These are phyloP conservation scores for Ditula angustiorana DNA, from an alignment of 2,888 invertebrate species.

Conservation along the genomic window DNA sequence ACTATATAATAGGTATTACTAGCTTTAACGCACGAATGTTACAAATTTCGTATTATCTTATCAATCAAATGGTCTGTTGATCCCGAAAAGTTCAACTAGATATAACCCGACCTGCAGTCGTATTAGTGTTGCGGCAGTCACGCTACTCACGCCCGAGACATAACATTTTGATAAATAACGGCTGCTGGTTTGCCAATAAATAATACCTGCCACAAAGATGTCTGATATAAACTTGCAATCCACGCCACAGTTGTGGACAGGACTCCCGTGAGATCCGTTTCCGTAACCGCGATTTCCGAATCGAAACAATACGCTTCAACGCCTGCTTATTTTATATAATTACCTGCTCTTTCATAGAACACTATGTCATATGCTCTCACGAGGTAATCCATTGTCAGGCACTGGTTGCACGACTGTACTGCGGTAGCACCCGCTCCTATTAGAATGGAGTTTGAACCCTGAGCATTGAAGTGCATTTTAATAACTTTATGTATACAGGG, in stretches of 20 bases:
- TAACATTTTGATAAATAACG: constrained; percentile 20
- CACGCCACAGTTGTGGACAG: neutral
- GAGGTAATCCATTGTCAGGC: constrained; percentile 60
- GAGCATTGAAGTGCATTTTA: constrained; percentile 1
- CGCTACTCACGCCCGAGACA: constrained; percentile 18
- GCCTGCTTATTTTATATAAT: constrained; percentile 36
- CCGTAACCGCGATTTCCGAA: neutral
- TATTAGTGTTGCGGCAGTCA: constrained; percentile 13
- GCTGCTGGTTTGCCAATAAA: neutral
- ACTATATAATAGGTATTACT: no score
- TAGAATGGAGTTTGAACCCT: constrained; percentile 23
- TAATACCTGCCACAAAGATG: neutral
- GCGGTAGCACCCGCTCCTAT: neutral
- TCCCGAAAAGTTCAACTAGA: constrained; percentile 15
- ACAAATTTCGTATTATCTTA: neutral
- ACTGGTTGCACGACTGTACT: constrained; percentile 24
- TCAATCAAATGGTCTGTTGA: neutral
- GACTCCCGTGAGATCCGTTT: constrained; percentile 11
- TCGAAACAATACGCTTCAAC: constrained; percentile 9
- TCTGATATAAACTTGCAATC: neutral
- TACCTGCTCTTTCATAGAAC: constrained; percentile 78
- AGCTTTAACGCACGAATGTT: neutral
- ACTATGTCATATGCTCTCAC: constrained; percentile 62
- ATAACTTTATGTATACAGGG: constrained; percentile 20
- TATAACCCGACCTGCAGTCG: neutral